phyloP scores from a whole-genome alignment of 2,113 vertebrate genomes.

The Tragulus kanchil region DNA sequence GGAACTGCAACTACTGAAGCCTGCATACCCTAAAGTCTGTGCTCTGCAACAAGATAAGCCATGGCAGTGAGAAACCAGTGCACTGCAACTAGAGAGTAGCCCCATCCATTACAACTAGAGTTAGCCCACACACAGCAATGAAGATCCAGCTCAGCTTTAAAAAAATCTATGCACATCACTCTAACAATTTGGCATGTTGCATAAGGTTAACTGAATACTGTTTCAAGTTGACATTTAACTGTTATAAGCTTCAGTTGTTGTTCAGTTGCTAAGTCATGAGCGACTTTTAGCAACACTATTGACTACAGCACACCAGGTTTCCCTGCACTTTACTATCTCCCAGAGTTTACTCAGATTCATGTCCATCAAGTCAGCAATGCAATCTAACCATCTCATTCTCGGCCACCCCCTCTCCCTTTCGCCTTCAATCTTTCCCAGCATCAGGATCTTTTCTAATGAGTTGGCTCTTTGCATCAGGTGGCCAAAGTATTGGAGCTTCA shows the following conservation, averaged over 20 bases:
- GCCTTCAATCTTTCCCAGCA: neutral
- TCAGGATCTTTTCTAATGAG: neutral
- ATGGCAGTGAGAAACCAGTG: too few species aligned
- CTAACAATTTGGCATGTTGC: too few species aligned
- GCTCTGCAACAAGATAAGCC: too few species aligned
- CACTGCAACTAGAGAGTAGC: too few species aligned
- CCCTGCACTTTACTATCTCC: neutral
- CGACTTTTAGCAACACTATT: neutral
- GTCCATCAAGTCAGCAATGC: neutral
- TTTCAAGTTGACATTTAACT: neutral
- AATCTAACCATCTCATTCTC: neutral
- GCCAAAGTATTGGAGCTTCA: neutral
- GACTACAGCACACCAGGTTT: neutral
- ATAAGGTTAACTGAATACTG: too few species aligned
- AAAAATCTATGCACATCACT: too few species aligned
- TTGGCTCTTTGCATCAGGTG: neutral
- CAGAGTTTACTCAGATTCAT: neutral
- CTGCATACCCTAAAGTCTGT: too few species aligned
- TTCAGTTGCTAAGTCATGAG: neutral
- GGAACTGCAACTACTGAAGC: too few species aligned
- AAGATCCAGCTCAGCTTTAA: too few species aligned
- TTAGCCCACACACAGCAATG: too few species aligned
- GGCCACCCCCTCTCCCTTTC: neutral
- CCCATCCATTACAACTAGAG: too few species aligned
- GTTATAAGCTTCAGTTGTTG: neutral